Base-by-base conservation (phyloP, 2,113 vertebrate species). In the Chionis minor region DNA sequence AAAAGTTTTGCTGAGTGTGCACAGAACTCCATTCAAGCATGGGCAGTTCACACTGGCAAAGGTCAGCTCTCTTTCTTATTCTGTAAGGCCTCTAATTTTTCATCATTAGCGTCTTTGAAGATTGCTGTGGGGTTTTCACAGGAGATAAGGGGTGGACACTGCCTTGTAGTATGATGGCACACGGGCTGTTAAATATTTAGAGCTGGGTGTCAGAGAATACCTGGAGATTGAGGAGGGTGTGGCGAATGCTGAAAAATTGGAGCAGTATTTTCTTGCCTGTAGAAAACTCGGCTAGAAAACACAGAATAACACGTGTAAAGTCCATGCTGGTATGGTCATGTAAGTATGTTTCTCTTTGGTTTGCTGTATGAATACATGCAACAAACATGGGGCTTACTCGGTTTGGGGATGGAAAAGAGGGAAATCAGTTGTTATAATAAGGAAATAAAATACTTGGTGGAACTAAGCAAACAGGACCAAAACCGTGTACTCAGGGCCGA, bases 1-100 rank as follows among this genome's bases (percentile, higher is more conserved):
- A 94, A 92, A 96, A 97, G 92, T 96, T 96, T 73, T 97, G 96
- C 97, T 97, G 96, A 97, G 92, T 95, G 74, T 91, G 94, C 97
- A 95, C n/a, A 80, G 96, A 87, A 66, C 78, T 95, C 91, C 74
- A 88, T 92, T 97, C 96, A 97, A 92, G 95, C 96, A 95, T 91
- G 95, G 92, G 84, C 86, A 97, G 92, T 89, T 96, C 92, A 73
- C 66, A 44, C 91, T 88, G 91, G 93, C 93, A 95, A 95, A 97
- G 96, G 95, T 97, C 94, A 96, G 71, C 71, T 95, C 88, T 81
- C 12, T 14, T 56, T 95, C 94, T 85, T 52, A 22, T 83, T 92
- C 80, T 66, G 51, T 86, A 94, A 87, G 66, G 86, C 81, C 74
- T 92, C 86, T 94, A 95, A 95, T 95, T 97, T 95, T 97, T 97